Percentiles rank a stretch among this genome's conserved stretches.
Evolutionary conservation across 2,888 invertebrate genomes (phyloP).

Genomic region (Agrotis puta): DNA sequence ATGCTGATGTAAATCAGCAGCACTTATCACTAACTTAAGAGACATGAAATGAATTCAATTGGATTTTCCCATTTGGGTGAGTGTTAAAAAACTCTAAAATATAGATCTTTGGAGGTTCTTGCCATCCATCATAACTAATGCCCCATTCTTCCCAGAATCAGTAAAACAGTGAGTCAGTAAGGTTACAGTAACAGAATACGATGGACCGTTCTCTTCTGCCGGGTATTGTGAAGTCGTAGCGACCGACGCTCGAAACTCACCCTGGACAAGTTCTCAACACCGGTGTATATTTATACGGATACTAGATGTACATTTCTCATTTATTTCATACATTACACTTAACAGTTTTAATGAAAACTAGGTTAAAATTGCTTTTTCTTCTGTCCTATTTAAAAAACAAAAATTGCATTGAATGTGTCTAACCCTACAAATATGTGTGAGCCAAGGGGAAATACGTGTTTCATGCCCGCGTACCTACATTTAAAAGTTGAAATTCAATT

Average conservation of each 20-base stretch:
- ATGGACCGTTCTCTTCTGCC: slow-evolving; percentile 63
- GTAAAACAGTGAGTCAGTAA: slow-evolving; percentile 18
- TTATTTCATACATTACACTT: not conserved
- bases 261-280: slow-evolving; percentile 57
- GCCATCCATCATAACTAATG: not conserved
- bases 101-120: too few species aligned
- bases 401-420: too few species aligned
- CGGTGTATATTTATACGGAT: slow-evolving; percentile 32
- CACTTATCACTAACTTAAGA: too few species aligned
- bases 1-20: not conserved
- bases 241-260: slow-evolving; percentile 74
- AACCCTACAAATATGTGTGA: too few species aligned
- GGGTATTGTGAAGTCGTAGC: slow-evolving; percentile 62
- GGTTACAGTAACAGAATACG: slow-evolving; percentile 19
- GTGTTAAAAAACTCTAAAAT: too few species aligned
- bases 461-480: not conserved
- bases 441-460: too few species aligned
- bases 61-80: too few species aligned
- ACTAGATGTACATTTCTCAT: slow-evolving; percentile 31
- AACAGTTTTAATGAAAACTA: too few species aligned
- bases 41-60: too few species aligned
- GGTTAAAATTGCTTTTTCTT: too few species aligned
- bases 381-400: too few species aligned
- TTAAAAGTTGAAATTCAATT: not conserved
- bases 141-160: not conserved